These are phyloP conservation scores for Acanthiza pusilla DNA, from an alignment of 2,797 vertebrate genomes.

Conservation along the genomic window DNA sequence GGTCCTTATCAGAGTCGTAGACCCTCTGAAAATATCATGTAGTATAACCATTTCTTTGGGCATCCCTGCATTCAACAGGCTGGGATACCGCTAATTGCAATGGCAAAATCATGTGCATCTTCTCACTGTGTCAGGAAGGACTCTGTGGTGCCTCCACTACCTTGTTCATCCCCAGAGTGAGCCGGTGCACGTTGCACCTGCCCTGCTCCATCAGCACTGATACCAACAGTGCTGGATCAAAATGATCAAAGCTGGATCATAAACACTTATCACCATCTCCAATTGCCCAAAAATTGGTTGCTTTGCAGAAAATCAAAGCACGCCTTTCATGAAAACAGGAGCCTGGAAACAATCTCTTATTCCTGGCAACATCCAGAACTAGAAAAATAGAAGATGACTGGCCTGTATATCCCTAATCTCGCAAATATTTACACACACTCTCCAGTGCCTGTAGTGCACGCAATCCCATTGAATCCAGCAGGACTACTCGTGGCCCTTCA, in stretches of 20 bases:
- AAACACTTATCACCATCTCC: neutral
- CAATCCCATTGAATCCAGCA: neutral
- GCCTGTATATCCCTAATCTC: neutral
- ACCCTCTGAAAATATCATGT: neutral
- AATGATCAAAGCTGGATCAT: neutral
- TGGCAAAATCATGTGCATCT: accelerated
- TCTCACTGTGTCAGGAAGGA: neutral
- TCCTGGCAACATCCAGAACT: neutral
- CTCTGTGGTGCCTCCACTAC: neutral
- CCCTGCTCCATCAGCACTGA: neutral
- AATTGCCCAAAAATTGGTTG: neutral
- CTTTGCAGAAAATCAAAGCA: neutral
- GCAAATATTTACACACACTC: neutral
- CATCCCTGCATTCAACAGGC: neutral
- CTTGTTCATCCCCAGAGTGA: accelerated
- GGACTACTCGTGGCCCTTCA: accelerated
- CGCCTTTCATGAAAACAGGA: neutral
- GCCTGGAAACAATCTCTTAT: neutral
- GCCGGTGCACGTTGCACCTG: accelerated
- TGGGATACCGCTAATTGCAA: neutral
- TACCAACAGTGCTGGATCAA: no score
- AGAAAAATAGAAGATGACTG: neutral
- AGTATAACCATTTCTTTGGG: neutral
- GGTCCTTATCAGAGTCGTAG: neutral
- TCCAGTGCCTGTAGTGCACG: accelerated